Evolutionary conservation across 2,888 invertebrate species (phyloP).

Genomic region (Acanthococcus lagerstroemiae): DNA sequence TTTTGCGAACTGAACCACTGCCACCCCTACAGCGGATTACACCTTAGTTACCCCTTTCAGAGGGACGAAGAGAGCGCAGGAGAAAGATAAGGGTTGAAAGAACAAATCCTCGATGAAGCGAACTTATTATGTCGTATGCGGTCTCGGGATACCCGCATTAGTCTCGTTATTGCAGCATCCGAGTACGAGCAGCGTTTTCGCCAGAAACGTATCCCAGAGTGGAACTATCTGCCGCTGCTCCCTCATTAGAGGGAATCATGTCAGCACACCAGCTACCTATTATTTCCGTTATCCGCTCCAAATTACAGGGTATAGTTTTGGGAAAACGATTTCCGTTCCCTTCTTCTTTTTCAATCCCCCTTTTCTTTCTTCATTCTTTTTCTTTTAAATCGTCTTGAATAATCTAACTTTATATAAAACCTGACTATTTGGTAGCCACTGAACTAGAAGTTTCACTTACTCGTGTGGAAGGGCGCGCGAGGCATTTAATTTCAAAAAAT

Average conservation of each 20-base stretch:
- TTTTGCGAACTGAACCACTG: too few relatives aligned
- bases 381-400: too few relatives aligned
- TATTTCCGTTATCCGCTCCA: neutral
- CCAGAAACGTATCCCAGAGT: neutral
- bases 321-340: neutral
- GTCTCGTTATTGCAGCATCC: constrained; percentile 6
- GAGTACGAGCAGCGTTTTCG: neutral
- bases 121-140: constrained; percentile 5
- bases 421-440: too few relatives aligned
- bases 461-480: too few relatives aligned
- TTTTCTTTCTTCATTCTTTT: neutral
- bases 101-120: neutral
- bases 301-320: neutral
- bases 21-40: neutral
- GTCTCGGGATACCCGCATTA: constrained; percentile 21
- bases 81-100: neutral
- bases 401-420: too few relatives aligned
- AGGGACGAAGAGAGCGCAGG: neutral
- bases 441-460: too few relatives aligned
- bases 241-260: neutral
- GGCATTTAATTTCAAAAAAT: too few relatives aligned
- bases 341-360: neutral
- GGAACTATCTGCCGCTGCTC: too few relatives aligned
- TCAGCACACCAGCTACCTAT: neutral
- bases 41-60: neutral